phyloP scores from a whole-genome alignment of 2,888 invertebrate genomes.

The Aspidiotus rigidus region DNA sequence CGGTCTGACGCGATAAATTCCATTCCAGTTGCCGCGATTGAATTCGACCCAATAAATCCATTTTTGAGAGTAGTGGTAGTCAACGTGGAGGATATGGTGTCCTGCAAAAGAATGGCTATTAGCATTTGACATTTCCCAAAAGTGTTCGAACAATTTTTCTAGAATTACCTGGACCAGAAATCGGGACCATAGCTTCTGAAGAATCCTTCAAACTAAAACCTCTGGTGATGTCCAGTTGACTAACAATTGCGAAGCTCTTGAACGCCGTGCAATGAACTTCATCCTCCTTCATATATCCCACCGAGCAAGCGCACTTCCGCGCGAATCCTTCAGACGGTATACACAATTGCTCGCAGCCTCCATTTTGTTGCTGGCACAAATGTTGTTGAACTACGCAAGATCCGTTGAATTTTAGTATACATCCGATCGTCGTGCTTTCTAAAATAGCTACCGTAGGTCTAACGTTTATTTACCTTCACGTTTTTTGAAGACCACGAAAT shows the following conservation, averaged over 20 bases:
- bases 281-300: constrained; percentile 73
- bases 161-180: constrained; percentile 57
- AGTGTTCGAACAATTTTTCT: background rate
- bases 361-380: constrained; percentile 76
- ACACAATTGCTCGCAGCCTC: constrained; percentile 91
- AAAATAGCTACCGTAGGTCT: background rate
- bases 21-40: constrained; percentile 79
- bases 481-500: constrained; percentile 79
- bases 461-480: constrained; percentile 48
- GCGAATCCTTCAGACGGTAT: constrained; percentile 70
- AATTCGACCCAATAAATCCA: constrained; percentile 98
- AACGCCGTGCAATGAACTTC: constrained; percentile 68
- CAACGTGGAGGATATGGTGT: constrained; percentile 84
- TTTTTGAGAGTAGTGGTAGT: constrained; percentile 76
- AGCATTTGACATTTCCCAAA: background rate
- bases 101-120: constrained; percentile 45
- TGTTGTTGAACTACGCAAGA: constrained; percentile 55
- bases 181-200: constrained; percentile 89
- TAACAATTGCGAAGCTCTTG: constrained; percentile 85
- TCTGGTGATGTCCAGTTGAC: constrained; percentile 75
- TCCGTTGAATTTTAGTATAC: too few species aligned
- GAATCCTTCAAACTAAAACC: constrained; percentile 79
- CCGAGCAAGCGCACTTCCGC: constrained; percentile 76
- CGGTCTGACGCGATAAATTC: constrained; percentile 80
- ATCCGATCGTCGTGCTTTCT: background rate